Conservation (phyloP, 1,140 invertebrate species). For the Muscidifurax raptorellus region DNA sequence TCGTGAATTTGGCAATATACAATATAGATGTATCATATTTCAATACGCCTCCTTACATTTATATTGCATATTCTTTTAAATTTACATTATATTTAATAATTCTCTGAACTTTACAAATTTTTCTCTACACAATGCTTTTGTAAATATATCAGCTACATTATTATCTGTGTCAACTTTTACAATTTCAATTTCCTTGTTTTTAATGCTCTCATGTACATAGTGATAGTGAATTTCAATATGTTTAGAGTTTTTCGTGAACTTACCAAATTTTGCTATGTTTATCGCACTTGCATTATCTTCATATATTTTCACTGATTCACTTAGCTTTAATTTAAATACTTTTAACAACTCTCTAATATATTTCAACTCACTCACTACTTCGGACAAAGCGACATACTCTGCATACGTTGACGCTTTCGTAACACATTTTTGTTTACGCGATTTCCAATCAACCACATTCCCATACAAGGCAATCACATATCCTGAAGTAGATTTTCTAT, state of each 20-base stretch:
- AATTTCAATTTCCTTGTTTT: constrained; percentile 11
- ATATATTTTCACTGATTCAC: neutral
- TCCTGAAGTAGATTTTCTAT: constrained; percentile 63
- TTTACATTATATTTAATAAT: constrained; percentile 11
- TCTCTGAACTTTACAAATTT: no score
- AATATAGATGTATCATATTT: no score
- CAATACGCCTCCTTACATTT: constrained; percentile 10
- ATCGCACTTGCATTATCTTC: no score
- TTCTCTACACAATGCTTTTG: constrained; percentile 33
- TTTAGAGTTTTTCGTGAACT: constrained; percentile 22
- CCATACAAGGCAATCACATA: no score
- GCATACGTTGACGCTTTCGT: constrained; percentile 58
- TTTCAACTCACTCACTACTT: constrained; percentile 55
- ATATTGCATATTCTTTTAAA: neutral
- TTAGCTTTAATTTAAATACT: constrained; percentile 32
- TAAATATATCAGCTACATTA: constrained; percentile 41
- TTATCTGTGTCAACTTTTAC: constrained; percentile 34
- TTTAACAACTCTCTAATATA: constrained; percentile 43
- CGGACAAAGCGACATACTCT: constrained; percentile 60
- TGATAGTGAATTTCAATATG: constrained; percentile 26
- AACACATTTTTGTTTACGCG: constrained; percentile 48
- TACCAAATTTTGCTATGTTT: constrained; percentile 24
- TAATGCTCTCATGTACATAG: constrained; percentile 4
- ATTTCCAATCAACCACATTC: neutral
- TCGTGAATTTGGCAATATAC: no score